Evolutionary conservation across 2,113 vertebrate genomes (phyloP), one percentile per base, ranked within the genome.

Genomic region (Lampris incognitus): DNA sequence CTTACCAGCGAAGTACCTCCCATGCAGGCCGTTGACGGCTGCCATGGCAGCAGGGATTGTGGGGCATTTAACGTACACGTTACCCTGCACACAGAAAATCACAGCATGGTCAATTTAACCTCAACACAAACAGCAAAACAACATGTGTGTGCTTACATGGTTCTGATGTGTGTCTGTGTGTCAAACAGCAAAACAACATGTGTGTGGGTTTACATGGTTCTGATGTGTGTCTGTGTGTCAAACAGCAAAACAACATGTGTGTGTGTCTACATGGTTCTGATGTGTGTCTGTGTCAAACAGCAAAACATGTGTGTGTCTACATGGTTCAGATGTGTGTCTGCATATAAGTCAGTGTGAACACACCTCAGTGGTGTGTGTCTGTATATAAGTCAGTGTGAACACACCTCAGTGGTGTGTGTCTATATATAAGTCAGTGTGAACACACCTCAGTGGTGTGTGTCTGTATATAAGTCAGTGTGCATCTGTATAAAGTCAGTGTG

Each of bases 11-110:
- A 99, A 99, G 95, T 96, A 99, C 59, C 97, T 91, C 73, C 98
- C 98, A 13, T 99, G 98, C 72, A 99, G 91, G 0, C 96, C 94
- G 64, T 95, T 97, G 1, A 99, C 98, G 2, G 98, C 96, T 0
- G 97, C 97, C 58, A 97, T 96, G 78, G 97, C 97, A 44, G 96
- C 95, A 6, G 97, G 95, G n/a, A 99, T 98, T 0, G 96, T 96
- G 24, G 97, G 97, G 94, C 98, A 99, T 84, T 99, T 99, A 55
- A 99, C 96, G 5, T 99, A 99, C 9, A 99, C 96, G 0, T 99
- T 99, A 85, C 98, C 97, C 98, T 99, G 89, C 40, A 72, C 61
- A 69, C 49, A 40, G 46, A 61, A 38, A 44, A 37, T 67, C 7
- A 75, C 42, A 48, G 36, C 51, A 4, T 5, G 5, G 10, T 11